A percentile compares a stretch with the other conserved stretches of the same genome.
phyloP scores from a whole-genome alignment of 2,797 vertebrate genomes.

The Prionace glauca region DNA sequence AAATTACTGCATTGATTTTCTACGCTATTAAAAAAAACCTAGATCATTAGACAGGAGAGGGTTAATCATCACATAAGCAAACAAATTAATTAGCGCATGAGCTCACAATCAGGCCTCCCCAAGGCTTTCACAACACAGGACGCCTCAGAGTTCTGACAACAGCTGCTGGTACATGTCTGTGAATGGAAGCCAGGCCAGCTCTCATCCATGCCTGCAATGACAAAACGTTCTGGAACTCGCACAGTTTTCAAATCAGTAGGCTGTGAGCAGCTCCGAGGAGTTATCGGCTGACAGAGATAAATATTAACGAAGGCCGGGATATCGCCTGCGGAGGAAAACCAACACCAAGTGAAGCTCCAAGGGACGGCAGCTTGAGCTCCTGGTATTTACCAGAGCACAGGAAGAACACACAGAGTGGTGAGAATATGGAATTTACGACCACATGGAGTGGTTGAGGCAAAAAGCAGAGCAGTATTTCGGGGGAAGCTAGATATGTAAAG shows the following conservation, averaged over 20 bases:
- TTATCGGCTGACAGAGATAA: background rate
- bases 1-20: background rate
- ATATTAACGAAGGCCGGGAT: background rate
- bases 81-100: constrained; percentile 18
- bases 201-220: background rate
- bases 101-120: constrained; percentile 24
- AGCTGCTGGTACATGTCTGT: background rate
- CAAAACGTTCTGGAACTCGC: constrained; percentile 1
- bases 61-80: constrained; percentile 19
- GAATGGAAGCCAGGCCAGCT: constrained; percentile 22
- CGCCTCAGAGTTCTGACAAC: background rate
- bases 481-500: background rate
- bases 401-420: background rate
- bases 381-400: background rate
- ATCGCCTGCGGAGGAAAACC: background rate
- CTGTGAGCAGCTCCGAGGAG: background rate
- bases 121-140: constrained; percentile 2
- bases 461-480: background rate
- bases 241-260: constrained; percentile 3
- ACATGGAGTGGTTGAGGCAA: background rate
- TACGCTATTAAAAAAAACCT: background rate
- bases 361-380: constrained; percentile 14
- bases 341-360: background rate
- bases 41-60: background rate
- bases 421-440: background rate